Evolutionary conservation across 2,888 invertebrate species (phyloP), one percentile per base, ranked within the genome.

Genomic region (Cataglyphis albicans): DNA sequence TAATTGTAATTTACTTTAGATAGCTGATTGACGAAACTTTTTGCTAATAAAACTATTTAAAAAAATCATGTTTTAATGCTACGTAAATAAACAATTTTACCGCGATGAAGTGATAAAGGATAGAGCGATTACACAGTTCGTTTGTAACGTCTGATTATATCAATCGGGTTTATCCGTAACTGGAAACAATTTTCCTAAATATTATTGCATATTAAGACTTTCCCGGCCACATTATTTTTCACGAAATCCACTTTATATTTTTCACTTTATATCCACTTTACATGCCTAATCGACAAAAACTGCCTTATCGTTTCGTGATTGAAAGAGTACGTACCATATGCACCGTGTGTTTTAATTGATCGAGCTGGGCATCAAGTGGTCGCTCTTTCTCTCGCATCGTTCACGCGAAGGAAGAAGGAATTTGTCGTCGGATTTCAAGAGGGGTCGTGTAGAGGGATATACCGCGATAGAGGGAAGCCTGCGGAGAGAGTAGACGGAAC

Each of bases 351-450:
- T 63, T 9, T 41, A 44, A 74, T 74, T 74, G 61, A 38, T 64
- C 48, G 78, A 72, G 67, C 32, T 15, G 74, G 83, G 73, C 74
- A 90, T 91, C 90, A 91, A 92, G 92, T 91, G 91, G 91, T 89
- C 83, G 90, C 86, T 87, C 25, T 75, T 18, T 52, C 7, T 52
- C 12, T 41, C 41, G 87, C 81, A 55, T 48, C 64, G 59, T 63
- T 61, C 81, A 74, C 38, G 48, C 52, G 61, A 70, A 41, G 82
- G 87, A 83, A 86, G 70, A 83, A 83, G 83, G 86, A 90, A 90
- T 86, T 82, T 67, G 73, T 88, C 83, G 86, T 82, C 80, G 82
- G 75, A 83, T 88, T 82, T 84, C 65, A 35, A 52, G 82, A 80
- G 80, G 84, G 84, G 84, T 85, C 82, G 70, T 21, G 38, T 61